Evolutionary conservation across 92 coral and sea anemone genomes (phyloP).

Genomic region (Heteractis magnifica): DNA sequence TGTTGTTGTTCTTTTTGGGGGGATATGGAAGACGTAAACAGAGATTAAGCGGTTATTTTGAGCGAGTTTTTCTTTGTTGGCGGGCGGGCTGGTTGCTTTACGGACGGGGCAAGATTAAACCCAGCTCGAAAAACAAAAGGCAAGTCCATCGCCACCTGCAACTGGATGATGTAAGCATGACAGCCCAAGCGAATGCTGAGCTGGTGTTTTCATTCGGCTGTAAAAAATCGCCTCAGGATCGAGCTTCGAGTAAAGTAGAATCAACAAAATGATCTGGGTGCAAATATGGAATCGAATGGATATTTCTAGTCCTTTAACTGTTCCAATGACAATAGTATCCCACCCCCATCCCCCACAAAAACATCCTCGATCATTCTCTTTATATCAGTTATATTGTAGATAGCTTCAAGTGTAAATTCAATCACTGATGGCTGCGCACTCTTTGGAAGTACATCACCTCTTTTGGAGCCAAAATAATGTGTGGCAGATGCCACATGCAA

Average conservation of each 20-base stretch:
- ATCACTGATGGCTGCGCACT: no score
- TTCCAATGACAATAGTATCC: no score
- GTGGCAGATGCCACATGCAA: no score
- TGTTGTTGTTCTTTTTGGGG: not conserved
- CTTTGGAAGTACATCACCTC: no score
- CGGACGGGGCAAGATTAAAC: conserved; percentile 1
- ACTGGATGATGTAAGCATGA: conserved; percentile 4
- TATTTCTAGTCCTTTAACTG: no score
- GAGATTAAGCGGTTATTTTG: not conserved
- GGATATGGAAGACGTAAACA: not conserved
- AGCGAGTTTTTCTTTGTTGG: not conserved
- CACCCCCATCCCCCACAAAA: no score
- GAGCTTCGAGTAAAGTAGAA: not conserved
- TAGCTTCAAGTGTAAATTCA: no score
- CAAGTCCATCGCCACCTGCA: conserved; percentile 9
- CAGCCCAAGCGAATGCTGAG: not conserved
- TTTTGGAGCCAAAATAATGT: no score
- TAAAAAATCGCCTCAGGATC: not conserved
- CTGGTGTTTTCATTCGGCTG: not conserved
- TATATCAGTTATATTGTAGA: no score
- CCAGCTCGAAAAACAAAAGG: conserved; percentile 10
- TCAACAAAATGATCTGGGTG: no score
- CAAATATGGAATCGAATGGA: no score
- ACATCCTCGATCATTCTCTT: no score
- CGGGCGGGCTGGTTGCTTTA: not conserved